Evolutionary conservation across 2,888 invertebrate species (phyloP).

Genomic region (Beris chalybata): DNA sequence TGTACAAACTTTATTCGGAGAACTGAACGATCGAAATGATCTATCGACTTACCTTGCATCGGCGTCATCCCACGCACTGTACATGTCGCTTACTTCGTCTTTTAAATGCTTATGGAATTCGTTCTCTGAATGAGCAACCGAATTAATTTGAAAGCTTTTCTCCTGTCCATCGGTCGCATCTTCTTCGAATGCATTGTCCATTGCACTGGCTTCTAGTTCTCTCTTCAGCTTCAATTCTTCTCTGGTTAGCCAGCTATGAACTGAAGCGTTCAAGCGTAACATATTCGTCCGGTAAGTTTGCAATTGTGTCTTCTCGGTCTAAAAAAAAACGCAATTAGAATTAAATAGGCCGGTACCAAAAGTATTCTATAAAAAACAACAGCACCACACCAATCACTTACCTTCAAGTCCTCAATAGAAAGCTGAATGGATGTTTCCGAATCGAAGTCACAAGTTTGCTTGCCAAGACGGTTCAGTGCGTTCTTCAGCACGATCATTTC

Average conservation of each 20-base stretch:
- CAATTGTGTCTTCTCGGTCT: slow-evolving; percentile 54
- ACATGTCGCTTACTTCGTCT: slow-evolving; percentile 70
- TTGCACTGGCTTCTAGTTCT: slow-evolving; percentile 46
- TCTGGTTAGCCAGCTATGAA: slow-evolving; percentile 57
- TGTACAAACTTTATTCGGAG: background rate
- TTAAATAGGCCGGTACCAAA: background rate
- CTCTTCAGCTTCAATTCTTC: slow-evolving; percentile 54
- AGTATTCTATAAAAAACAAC: slow-evolving; percentile 11
- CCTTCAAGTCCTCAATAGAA: slow-evolving; percentile 55
- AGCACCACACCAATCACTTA: slow-evolving; percentile 40
- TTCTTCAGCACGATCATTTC: slow-evolving; percentile 56
- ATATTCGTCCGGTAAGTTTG: slow-evolving; percentile 56
- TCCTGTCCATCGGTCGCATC: slow-evolving; percentile 44
- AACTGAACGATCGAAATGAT: slow-evolving; percentile 12
- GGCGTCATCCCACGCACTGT: slow-evolving; percentile 70
- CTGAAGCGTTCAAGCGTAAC: slow-evolving; percentile 57
- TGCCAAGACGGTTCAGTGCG: slow-evolving; percentile 51
- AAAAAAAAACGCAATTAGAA: slow-evolving; percentile 28
- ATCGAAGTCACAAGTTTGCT: slow-evolving; percentile 49
- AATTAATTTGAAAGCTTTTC: slow-evolving; percentile 42
- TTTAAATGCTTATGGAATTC: slow-evolving; percentile 61
- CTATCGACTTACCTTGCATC: slow-evolving; percentile 63
- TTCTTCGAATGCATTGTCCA: slow-evolving; percentile 19
- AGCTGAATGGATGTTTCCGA: slow-evolving; percentile 56
- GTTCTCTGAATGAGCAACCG: slow-evolving; percentile 51